phyloP scores from a whole-genome alignment of 2,113 vertebrate species.

The Acanthochromis polyacanthus region DNA sequence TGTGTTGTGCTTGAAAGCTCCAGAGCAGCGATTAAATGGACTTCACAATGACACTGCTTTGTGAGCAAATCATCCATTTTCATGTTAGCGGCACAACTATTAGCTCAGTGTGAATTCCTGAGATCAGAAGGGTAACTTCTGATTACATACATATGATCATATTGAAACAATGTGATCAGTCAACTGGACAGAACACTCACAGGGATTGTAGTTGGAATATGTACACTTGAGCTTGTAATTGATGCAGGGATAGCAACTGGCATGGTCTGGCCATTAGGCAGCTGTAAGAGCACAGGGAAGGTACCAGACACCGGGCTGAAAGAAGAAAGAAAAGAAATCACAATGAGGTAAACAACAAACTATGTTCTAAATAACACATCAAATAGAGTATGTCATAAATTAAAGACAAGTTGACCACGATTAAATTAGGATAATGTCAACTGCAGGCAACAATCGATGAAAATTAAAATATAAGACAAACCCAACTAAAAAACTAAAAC shows the following conservation, averaged over 20 bases:
- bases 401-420: conserved; percentile 11
- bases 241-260: conserved; percentile 97
- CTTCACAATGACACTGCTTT: no score
- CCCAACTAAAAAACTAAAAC: conserved; percentile 12
- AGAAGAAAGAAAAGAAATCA: conserved; percentile 81
- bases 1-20: background rate
- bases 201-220: conserved; percentile 97
- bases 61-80: background rate
- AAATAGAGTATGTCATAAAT: conserved; percentile 10
- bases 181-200: conserved; percentile 84
- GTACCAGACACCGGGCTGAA: conserved; percentile 96
- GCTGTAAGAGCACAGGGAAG: conserved; percentile 98
- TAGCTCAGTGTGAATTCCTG: background rate
- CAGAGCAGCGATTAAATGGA: background rate
- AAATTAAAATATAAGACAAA: conserved; percentile 40
- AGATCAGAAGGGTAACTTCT: no score
- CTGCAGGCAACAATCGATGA: conserved; percentile 48
- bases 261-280: conserved; percentile 99
- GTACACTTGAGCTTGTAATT: conserved; percentile 97
- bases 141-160: background rate
- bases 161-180: conserved; percentile 1
- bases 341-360: conserved; percentile 23
- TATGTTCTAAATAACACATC: conserved; percentile 2
- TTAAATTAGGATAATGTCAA: conserved; percentile 11
- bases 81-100: background rate